Evolutionary conservation across 2,797 vertebrate species (phyloP).

Genomic region (Sebastes steindachneri): DNA sequence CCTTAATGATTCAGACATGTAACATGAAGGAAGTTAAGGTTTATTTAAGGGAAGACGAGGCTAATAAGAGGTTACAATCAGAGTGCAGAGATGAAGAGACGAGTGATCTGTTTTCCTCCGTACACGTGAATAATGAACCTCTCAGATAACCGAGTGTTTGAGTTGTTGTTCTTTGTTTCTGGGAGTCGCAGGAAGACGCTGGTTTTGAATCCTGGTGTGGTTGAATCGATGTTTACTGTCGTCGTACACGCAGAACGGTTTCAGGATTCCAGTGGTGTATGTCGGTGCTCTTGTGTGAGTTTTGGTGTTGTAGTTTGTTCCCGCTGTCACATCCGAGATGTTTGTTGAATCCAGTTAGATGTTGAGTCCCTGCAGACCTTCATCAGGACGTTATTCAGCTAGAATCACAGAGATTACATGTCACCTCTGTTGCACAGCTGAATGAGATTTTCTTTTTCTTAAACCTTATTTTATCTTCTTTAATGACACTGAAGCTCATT

Average conservation of each 20-base stretch:
- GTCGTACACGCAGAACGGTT: too few species aligned
- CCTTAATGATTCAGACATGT: background rate
- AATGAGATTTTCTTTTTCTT: background rate
- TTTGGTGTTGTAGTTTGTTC: background rate
- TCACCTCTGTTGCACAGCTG: background rate
- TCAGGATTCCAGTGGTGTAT: too few species aligned
- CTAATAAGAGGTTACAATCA: too few species aligned
- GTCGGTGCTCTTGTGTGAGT: too few species aligned
- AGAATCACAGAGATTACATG: background rate
- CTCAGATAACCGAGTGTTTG: too few species aligned
- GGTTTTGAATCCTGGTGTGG: background rate
- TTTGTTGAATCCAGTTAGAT: background rate
- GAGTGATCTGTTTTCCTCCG: too few species aligned
- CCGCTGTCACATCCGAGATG: background rate
- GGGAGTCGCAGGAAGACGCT: background rate
- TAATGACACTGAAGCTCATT: background rate
- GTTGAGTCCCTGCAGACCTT: background rate
- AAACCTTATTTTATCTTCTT: background rate
- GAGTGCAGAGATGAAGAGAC: too few species aligned
- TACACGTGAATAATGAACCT: too few species aligned
- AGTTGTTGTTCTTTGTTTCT: background rate
- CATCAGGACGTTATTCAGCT: background rate
- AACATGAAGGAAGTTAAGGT: background rate
- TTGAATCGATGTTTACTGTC: too few species aligned
- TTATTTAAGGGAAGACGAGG: background rate